A percentile compares a stretch with the other conserved stretches of the same genome.
Evolutionary conservation across 2,888 invertebrate species (phyloP).

Genomic region (Eustalomyia histrio): DNA sequence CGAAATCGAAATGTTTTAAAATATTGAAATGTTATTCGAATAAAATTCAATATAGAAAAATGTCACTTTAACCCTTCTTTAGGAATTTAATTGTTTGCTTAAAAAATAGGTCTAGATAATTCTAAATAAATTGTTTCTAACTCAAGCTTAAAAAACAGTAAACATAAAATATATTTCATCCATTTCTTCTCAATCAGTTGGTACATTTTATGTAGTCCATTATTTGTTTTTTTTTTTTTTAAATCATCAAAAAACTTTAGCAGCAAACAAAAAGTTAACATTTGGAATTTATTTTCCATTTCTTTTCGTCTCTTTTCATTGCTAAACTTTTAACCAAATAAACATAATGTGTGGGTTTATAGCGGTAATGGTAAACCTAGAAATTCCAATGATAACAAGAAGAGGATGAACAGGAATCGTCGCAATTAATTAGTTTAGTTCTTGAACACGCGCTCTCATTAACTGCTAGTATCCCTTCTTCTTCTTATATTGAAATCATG

Average conservation of each 20-base stretch:
- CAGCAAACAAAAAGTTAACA: slow-evolving; percentile 69
- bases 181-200: slow-evolving; percentile 39
- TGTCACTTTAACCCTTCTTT: too few species aligned
- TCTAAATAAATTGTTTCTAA: too few species aligned
- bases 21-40: too few species aligned
- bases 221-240: slow-evolving; percentile 38
- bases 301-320: slow-evolving; percentile 70
- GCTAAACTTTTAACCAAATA: slow-evolving; percentile 35
- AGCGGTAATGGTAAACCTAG: slow-evolving; percentile 60
- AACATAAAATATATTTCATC: neutral
- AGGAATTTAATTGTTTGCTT: too few species aligned
- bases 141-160: neutral
- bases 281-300: slow-evolving; percentile 75
- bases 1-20: too few species aligned
- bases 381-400: slow-evolving; percentile 57
- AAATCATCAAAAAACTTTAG: slow-evolving; percentile 31
- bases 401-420: slow-evolving; percentile 63
- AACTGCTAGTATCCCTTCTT: slow-evolving; percentile 12
- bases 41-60: too few species aligned
- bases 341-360: slow-evolving; percentile 58
- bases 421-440: slow-evolving; percentile 49
- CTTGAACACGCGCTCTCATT: slow-evolving; percentile 39
- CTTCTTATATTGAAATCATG: slow-evolving; percentile 13
- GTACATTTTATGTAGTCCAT: slow-evolving; percentile 29
- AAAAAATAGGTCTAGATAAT: too few species aligned